A percentile compares a stretch with the other conserved stretches of the same genome.
Evolutionary conservation across 2,113 vertebrate genomes (phyloP).

Genomic region (Neofelis nebulosa): DNA sequence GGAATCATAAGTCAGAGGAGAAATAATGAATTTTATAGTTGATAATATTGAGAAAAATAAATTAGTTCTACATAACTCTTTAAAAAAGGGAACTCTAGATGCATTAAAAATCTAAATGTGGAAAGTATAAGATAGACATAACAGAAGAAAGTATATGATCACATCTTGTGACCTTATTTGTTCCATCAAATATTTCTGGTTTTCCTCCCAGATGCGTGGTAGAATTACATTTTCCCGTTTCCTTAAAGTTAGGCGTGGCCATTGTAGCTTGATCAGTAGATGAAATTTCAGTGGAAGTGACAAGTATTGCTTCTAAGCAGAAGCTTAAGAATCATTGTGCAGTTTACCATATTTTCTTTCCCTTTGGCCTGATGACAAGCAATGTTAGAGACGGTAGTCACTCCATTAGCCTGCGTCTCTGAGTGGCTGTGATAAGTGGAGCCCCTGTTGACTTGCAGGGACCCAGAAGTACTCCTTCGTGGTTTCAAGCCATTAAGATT

Average conservation of each 20-base stretch:
- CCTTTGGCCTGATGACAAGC: not conserved
- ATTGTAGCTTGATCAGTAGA: not conserved
- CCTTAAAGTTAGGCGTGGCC: not conserved
- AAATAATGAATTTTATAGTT: not conserved
- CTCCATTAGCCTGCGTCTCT: not conserved
- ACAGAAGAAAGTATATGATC: not conserved
- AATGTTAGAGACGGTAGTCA: not conserved
- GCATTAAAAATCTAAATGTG: not conserved
- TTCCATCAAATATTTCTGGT: not conserved
- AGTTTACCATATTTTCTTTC: not conserved
- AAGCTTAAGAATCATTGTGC: not conserved
- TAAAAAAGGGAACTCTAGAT: not conserved
- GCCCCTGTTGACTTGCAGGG: not conserved
- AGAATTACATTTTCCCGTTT: not conserved
- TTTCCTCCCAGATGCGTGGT: not conserved
- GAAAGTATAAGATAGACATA: not conserved
- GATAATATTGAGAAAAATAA: not conserved
- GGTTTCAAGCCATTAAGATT: not conserved
- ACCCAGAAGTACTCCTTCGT: not conserved
- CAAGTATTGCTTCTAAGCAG: not conserved
- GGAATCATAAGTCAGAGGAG: not conserved
- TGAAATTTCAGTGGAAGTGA: not conserved
- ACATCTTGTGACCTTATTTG: not conserved
- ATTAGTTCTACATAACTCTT: not conserved
- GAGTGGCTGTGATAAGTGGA: not conserved